These are phyloP conservation scores for Cossypha polioptera DNA, from an alignment of 2,797 vertebrate species.

Conservation along the genomic window DNA sequence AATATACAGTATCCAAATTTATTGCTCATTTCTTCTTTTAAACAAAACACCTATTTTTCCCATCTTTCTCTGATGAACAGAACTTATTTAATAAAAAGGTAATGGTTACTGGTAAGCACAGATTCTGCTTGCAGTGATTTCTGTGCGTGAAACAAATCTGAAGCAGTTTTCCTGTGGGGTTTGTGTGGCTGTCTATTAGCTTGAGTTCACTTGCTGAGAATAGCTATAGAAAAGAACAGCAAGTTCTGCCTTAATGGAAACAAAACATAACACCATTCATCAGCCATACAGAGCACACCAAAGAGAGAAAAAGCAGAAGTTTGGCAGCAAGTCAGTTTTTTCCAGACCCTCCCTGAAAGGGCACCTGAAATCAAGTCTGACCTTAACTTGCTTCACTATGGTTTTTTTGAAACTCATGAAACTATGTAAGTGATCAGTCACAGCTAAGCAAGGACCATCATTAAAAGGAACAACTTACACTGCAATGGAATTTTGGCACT, in stretches of 20 bases:
- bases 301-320: slow-evolving; percentile 39
- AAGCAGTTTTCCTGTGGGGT: neutral
- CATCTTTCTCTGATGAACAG: neutral
- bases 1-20: neutral
- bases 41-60: neutral
- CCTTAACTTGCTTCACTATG: neutral
- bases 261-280: slow-evolving; percentile 24
- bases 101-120: neutral
- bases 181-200: neutral
- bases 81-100: neutral
- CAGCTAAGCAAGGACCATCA: neutral
- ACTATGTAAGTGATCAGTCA: neutral
- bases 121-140: neutral
- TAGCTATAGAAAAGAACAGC: slow-evolving; percentile 15
- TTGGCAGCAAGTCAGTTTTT: neutral
- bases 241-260: slow-evolving; percentile 26
- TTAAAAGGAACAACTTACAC: neutral
- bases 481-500: neutral
- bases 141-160: neutral
- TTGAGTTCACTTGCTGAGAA: neutral
- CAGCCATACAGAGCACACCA: neutral
- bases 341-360: neutral
- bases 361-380: neutral
- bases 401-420: neutral
- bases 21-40: neutral